phyloP scores from a whole-genome alignment of 2,113 vertebrate species.

The Mesoclemmys tuberculata region DNA sequence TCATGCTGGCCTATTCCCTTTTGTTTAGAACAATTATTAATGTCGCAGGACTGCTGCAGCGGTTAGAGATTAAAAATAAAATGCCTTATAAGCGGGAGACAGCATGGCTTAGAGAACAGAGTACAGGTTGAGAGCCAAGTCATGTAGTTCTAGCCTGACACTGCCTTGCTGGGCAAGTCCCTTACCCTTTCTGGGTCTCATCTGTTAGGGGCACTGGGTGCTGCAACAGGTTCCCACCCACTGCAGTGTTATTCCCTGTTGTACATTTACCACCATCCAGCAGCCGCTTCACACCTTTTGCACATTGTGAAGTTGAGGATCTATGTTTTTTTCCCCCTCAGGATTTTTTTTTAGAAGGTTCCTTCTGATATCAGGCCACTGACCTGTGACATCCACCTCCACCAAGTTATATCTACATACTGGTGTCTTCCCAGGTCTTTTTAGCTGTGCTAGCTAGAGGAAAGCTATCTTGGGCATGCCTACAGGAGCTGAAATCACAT shows the following conservation, averaged over 20 bases:
- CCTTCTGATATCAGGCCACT: neutral
- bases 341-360: neutral
- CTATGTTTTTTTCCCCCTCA: neutral
- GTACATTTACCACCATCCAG: neutral
- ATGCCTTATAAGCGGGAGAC: neutral
- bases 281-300: neutral
- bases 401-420: neutral
- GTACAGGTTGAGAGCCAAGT: neutral
- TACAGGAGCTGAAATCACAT: neutral
- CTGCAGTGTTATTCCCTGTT: neutral
- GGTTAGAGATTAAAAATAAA: neutral
- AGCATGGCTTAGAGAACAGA: neutral
- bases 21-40: neutral
- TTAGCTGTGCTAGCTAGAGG: no score
- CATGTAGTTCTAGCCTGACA: neutral
- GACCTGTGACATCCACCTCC: neutral
- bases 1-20: neutral
- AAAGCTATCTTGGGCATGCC: neutral
- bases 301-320: neutral
- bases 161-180: neutral
- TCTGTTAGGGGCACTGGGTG: neutral
- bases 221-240: neutral
- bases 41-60: neutral
- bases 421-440: no score
- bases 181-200: neutral